phyloP scores from a whole-genome alignment of 2,797 vertebrate species.

The Amphiprion clarkii region DNA sequence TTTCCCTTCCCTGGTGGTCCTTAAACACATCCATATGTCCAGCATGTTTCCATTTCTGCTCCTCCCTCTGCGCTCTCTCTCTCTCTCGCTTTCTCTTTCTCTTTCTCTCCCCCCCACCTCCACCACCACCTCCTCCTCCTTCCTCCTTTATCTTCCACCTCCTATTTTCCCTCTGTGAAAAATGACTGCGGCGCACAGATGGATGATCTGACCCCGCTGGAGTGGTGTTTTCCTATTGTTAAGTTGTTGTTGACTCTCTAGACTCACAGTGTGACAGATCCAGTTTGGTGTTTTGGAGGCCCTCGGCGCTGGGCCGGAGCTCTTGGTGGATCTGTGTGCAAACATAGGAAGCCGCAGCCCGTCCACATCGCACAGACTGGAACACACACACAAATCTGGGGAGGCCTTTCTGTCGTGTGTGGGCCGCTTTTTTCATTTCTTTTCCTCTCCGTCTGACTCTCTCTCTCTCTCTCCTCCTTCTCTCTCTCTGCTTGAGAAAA shows the following conservation, averaged over 20 bases:
- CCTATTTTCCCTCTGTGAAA: conserved; percentile 71
- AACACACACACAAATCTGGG: conserved; percentile 81
- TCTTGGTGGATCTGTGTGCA: conserved; percentile 80
- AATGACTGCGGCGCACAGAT: conserved; percentile 70
- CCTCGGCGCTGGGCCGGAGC: conserved; percentile 65
- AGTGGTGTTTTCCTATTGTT: conserved; percentile 83
- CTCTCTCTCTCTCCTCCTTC: conserved; percentile 65
- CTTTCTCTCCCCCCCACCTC: conserved; percentile 32
- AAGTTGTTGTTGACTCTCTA: conserved; percentile 83
- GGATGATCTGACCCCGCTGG: conserved; percentile 75
- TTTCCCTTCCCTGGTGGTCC: conserved; percentile 91
- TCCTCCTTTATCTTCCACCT: conserved; percentile 62
- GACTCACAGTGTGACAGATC: conserved; percentile 81
- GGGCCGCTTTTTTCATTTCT: conserved; percentile 80
- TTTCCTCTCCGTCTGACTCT: conserved; percentile 70
- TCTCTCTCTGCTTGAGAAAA: conserved; percentile 82
- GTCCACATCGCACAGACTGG: conserved; percentile 77
- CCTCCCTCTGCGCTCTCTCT: conserved; percentile 74
- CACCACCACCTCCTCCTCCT: conserved; percentile 21
- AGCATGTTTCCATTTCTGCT: conserved; percentile 85
- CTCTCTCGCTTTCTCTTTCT: conserved; percentile 49
- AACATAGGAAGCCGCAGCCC: conserved; percentile 82
- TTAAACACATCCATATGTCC: conserved; percentile 91
- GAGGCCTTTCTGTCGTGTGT: conserved; percentile 85
- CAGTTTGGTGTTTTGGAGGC: conserved; percentile 78